Percentiles rank a stretch among this genome's conserved stretches.
phyloP scores from a whole-genome alignment of 2,888 invertebrate species.

The Erebia ligea region DNA sequence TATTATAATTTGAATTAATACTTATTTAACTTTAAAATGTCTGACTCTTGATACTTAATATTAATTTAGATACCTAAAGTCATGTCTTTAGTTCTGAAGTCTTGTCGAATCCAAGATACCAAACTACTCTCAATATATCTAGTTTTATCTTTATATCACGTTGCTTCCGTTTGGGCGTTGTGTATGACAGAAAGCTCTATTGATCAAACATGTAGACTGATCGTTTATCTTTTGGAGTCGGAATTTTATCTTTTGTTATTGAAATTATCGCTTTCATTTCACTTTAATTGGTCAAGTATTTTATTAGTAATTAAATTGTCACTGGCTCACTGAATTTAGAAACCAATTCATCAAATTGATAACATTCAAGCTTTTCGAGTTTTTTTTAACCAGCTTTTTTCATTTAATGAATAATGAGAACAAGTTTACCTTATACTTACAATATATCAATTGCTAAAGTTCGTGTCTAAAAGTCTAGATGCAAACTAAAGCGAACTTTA shows the following conservation, averaged over 20 bases:
- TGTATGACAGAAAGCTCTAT: conserved; percentile 8
- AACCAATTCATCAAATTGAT: not conserved
- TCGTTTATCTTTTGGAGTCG: conserved; percentile 1
- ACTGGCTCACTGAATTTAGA: not conserved
- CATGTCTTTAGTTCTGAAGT: not conserved
- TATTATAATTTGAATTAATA: no score
- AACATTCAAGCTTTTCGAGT: not conserved
- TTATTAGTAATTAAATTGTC: not conserved
- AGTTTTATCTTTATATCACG: conserved; percentile 9
- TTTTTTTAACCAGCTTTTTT: not conserved
- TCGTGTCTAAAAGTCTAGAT: no score
- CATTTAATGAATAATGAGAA: not conserved
- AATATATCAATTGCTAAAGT: no score
- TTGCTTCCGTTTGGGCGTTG: conserved; percentile 14
- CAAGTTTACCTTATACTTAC: not conserved
- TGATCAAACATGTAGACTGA: conserved; percentile 13
- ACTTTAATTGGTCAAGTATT: not conserved
- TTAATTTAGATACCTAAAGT: not conserved
- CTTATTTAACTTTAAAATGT: no score
- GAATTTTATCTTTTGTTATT: conserved; percentile 3
- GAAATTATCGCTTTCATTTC: not conserved
- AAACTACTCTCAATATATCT: conserved; percentile 10
- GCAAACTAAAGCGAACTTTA: no score
- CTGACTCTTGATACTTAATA: no score
- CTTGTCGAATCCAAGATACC: not conserved